phyloP scores from a whole-genome alignment of 2,797 vertebrate species.

The Agapornis canus region DNA sequence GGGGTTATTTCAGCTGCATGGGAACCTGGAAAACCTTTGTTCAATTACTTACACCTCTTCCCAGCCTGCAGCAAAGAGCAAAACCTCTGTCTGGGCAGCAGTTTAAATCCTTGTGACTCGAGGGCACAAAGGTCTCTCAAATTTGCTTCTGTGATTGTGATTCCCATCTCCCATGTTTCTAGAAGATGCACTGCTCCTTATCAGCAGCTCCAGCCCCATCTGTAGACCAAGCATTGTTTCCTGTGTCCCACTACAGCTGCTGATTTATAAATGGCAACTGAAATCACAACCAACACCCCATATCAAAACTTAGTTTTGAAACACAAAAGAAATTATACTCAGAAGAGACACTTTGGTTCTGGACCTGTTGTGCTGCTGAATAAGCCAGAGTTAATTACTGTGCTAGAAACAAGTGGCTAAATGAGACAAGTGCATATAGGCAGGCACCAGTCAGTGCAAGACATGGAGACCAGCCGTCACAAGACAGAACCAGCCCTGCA shows the following conservation, averaged over 20 bases:
- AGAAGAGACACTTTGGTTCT: no score
- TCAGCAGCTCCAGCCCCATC: rapidly evolving
- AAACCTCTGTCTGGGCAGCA: neutral
- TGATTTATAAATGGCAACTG: neutral
- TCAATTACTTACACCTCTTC: rapidly evolving
- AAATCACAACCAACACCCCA: neutral
- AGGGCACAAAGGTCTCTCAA: neutral
- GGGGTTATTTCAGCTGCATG: neutral
- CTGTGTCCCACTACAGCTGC: neutral
- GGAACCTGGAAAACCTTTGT: neutral
- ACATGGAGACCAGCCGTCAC: neutral
- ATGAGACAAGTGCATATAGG: rapidly evolving
- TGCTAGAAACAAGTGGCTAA: neutral
- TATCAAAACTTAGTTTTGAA: rapidly evolving
- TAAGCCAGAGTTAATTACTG: rapidly evolving
- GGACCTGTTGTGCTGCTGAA: neutral
- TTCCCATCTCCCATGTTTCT: neutral
- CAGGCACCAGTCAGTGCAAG: rapidly evolving
- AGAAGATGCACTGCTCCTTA: rapidly evolving
- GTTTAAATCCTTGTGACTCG: rapidly evolving
- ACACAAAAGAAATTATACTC: rapidly evolving
- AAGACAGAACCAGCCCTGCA: neutral
- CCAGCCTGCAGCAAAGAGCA: neutral
- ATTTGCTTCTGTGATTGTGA: rapidly evolving
- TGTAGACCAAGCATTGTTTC: neutral